A percentile compares a stretch with the other conserved stretches of the same genome.
Conservation (phyloP, 1,140 invertebrate genomes). For the Monomorium pharaonis region DNA sequence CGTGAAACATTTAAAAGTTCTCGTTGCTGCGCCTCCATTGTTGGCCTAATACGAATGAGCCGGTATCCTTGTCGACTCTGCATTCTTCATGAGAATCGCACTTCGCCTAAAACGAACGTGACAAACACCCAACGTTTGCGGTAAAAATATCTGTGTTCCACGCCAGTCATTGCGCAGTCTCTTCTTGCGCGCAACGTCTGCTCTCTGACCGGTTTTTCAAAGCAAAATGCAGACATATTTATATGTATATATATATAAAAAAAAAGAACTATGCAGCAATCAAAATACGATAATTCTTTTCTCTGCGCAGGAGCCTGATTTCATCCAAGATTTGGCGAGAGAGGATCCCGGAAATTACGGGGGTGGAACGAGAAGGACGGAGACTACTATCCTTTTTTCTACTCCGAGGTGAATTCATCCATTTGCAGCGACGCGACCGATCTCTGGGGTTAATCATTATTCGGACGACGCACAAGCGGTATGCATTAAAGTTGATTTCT, state of each 20-base stretch:
- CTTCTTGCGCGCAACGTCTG: neutral
- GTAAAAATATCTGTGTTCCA: slow-evolving; percentile 26
- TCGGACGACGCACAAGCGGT: slow-evolving; percentile 23
- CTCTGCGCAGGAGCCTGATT: neutral
- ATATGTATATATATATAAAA: neutral
- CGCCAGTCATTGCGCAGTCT: neutral
- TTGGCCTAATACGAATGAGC: slow-evolving; percentile 77
- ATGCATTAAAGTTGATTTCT: slow-evolving; percentile 55
- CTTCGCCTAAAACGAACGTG: slow-evolving; percentile 67
- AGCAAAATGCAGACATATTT: neutral
- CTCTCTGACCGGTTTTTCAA: neutral
- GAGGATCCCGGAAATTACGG: neutral
- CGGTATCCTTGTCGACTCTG: slow-evolving; percentile 72
- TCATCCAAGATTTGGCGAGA: neutral
- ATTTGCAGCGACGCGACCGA: slow-evolving; percentile 18
- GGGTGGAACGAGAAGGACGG: neutral
- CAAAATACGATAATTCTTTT: slow-evolving; percentile 1
- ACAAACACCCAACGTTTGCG: slow-evolving; percentile 62
- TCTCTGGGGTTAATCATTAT: slow-evolving; percentile 45
- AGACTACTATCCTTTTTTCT: neutral
- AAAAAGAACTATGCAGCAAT: neutral
- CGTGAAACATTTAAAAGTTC: slow-evolving; percentile 73
- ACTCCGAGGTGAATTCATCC: neutral
- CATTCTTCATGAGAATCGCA: slow-evolving; percentile 73
- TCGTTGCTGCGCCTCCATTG: slow-evolving; percentile 72